These are phyloP conservation scores for Zygothrica quintamaculata DNA, from an alignment of 2,888 invertebrate genomes.

Conservation along the genomic window DNA sequence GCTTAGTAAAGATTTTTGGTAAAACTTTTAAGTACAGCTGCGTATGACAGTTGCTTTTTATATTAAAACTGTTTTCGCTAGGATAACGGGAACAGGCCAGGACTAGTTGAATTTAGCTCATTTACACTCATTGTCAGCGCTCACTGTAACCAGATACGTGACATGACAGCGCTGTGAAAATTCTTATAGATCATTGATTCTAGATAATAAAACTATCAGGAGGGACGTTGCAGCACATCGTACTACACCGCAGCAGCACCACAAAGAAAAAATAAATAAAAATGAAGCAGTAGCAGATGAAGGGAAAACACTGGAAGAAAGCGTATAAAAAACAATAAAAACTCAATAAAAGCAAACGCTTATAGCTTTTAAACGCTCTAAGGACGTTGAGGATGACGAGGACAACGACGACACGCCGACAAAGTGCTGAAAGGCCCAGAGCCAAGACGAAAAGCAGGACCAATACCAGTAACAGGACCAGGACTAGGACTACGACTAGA, in stretches of 20 bases:
- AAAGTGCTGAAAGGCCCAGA: slow-evolving; percentile 55
- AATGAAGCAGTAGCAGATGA: slow-evolving; percentile 4
- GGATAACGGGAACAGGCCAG: too few species aligned
- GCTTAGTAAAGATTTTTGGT: too few species aligned
- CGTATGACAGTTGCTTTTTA: too few species aligned
- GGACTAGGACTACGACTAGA: slow-evolving; percentile 10
- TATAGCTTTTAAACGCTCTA: slow-evolving; percentile 71
- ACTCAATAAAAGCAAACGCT: slow-evolving; percentile 78
- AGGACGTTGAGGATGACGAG: slow-evolving; percentile 51
- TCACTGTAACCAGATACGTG: slow-evolving; percentile 53
- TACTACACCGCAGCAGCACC: slow-evolving; percentile 21
- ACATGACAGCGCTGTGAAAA: slow-evolving; percentile 38
- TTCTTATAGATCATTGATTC: slow-evolving; percentile 75
- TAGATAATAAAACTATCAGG: slow-evolving; percentile 75
- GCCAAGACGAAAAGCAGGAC: slow-evolving; percentile 14
- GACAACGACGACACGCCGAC: slow-evolving; percentile 57
- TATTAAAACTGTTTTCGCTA: too few species aligned
- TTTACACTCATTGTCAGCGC: slow-evolving; percentile 8
- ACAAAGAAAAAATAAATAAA: too few species aligned
- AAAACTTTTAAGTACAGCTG: too few species aligned
- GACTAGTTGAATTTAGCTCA: neutral
- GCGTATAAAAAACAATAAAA: slow-evolving; percentile 77
- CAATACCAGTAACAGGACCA: slow-evolving; percentile 8
- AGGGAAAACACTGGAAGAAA: slow-evolving; percentile 22
- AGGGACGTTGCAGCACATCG: slow-evolving; percentile 27